Conservation (phyloP, 2,888 invertebrate species). For the Tiliacea citrago region DNA sequence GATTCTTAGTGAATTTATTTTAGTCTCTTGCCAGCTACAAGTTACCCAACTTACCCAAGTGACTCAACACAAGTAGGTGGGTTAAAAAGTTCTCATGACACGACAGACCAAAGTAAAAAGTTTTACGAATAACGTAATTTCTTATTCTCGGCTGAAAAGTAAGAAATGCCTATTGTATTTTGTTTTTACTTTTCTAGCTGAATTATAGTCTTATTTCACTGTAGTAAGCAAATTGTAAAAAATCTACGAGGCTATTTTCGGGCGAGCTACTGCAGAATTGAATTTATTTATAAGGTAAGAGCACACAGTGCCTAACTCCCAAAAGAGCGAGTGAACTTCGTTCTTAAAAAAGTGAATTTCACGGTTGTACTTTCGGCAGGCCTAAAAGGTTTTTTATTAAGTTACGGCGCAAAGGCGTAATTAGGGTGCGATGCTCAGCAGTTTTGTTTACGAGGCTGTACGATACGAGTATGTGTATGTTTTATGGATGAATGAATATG, state of each 20-base stretch:
- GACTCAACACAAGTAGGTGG: not conserved
- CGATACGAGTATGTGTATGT: not conserved
- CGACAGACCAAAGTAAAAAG: not conserved
- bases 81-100: not conserved
- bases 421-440: slow-evolving; percentile 31
- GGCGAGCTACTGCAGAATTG: slow-evolving; percentile 43
- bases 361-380: slow-evolving; percentile 46
- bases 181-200: not conserved
- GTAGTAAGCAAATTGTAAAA: slow-evolving; percentile 17
- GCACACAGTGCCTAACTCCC: slow-evolving; percentile 18
- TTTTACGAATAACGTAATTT: not conserved
- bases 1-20: not conserved
- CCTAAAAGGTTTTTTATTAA: slow-evolving; percentile 67
- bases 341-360: slow-evolving; percentile 56
- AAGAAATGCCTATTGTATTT: not conserved
- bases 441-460: slow-evolving; percentile 18
- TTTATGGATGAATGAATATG: slow-evolving; percentile 25
- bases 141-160: not conserved
- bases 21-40: not conserved
- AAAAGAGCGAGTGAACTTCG: slow-evolving; percentile 30
- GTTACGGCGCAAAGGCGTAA: slow-evolving; percentile 49
- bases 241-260: slow-evolving; percentile 29
- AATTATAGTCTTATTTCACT: slow-evolving; percentile 14
- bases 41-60: not conserved
- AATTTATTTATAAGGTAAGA: slow-evolving; percentile 50